Evolutionary conservation across 2,797 vertebrate species (phyloP).

Genomic region (Amblyopsis hoosieri): DNA sequence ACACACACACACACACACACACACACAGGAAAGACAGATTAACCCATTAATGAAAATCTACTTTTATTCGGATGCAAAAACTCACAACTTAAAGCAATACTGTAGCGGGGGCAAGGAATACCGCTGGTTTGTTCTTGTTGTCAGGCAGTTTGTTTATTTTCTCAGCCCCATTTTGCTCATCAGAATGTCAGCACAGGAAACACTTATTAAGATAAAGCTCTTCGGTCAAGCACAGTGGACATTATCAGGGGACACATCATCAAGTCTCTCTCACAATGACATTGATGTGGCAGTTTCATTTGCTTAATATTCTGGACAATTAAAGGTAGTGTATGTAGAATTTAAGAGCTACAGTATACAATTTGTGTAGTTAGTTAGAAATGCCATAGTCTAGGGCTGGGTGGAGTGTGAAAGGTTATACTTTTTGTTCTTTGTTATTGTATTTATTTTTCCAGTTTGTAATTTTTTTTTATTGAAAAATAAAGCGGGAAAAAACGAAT

Average conservation of each 20-base stretch:
- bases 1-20: too few relatives aligned
- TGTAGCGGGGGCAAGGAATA: constrained; percentile 71
- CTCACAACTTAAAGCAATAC: constrained; percentile 78
- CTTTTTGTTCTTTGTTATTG: too few relatives aligned
- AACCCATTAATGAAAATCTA: constrained; percentile 74
- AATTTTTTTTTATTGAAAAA: too few relatives aligned
- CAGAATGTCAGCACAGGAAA: constrained; percentile 57
- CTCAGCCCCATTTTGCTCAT: constrained; percentile 46
- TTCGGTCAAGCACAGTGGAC: constrained; percentile 45
- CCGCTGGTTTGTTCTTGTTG: constrained; percentile 70
- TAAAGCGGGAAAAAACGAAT: too few relatives aligned
- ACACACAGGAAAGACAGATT: constrained; percentile 9
- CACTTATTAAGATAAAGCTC: constrained; percentile 55
- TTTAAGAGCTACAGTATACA: too few relatives aligned
- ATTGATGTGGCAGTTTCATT: constrained; percentile 56
- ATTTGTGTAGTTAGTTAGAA: too few relatives aligned
- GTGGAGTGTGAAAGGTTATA: too few relatives aligned
- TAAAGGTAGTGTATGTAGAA: constrained; percentile 28
- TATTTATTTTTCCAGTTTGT: too few relatives aligned
- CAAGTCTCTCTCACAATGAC: constrained; percentile 23
- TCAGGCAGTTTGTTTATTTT: constrained; percentile 56
- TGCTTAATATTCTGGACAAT: constrained; percentile 36
- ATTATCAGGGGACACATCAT: constrained; percentile 58
- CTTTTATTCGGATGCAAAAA: constrained; percentile 82
- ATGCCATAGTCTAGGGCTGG: too few relatives aligned